These are phyloP conservation scores for Fopius arisanus DNA, from an alignment of 1,140 invertebrate genomes.

Conservation along the genomic window DNA sequence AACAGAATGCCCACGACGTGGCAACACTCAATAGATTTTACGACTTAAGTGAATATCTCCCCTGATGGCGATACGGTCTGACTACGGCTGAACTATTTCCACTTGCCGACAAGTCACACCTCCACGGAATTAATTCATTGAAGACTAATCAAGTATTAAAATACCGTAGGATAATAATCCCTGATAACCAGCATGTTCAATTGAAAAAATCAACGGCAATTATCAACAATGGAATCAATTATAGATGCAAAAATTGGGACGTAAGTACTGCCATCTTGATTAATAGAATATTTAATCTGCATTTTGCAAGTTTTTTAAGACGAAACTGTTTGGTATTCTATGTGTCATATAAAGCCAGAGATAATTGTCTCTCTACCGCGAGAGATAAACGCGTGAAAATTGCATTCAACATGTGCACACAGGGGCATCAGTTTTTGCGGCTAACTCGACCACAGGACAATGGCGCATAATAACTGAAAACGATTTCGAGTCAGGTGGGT, in stretches of 20 bases:
- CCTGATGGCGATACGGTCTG: conserved; percentile 7
- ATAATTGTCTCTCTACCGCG: conserved; percentile 3
- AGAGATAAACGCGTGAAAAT: conserved; percentile 14
- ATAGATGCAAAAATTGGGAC: too few relatives aligned
- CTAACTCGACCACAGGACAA: conserved; percentile 25
- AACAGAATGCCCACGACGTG: background rate
- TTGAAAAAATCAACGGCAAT: too few relatives aligned
- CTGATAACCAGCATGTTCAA: too few relatives aligned
- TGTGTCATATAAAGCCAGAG: background rate
- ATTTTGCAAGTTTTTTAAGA: background rate
- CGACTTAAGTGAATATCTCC: background rate
- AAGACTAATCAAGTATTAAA: background rate
- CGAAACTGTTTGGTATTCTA: background rate
- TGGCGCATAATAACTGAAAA: conserved; percentile 30
- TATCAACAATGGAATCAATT: too few relatives aligned
- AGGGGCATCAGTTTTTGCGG: conserved; percentile 20
- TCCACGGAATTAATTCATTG: conserved; percentile 3
- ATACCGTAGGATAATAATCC: background rate
- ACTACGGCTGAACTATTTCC: background rate
- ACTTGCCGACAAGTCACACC: background rate
- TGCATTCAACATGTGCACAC: conserved; percentile 15
- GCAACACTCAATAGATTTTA: background rate
- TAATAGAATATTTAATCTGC: background rate
- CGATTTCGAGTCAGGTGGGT: conserved; percentile 24
- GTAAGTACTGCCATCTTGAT: background rate